phyloP scores from a whole-genome alignment of 2,113 vertebrate genomes.

The Megaceryle maxima region DNA sequence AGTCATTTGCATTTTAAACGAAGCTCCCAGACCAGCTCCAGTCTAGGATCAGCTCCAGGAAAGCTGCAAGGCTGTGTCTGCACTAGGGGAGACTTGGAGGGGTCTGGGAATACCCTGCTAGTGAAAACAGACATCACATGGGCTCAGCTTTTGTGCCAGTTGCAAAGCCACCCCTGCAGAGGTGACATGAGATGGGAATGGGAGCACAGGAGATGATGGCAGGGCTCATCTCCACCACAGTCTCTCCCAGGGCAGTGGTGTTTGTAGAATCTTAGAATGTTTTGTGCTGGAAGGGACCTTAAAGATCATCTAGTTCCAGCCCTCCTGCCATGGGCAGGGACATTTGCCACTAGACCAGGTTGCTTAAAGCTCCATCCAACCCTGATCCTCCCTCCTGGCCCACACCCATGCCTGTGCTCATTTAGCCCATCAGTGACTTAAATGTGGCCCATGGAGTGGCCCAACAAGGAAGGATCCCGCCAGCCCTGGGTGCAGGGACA shows the following conservation, averaged over 20 bases:
- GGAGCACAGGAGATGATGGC: neutral
- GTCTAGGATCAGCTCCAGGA: neutral
- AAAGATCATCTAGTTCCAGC: neutral
- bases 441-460: neutral
- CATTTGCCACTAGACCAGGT: neutral
- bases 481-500: neutral
- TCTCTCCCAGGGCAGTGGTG: neutral
- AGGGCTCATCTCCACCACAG: neutral
- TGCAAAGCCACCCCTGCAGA: neutral
- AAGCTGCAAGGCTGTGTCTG: neutral
- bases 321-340: neutral
- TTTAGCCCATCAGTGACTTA: neutral
- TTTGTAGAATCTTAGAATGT: neutral
- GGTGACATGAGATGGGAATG: neutral
- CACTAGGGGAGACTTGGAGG: neutral
- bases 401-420: neutral
- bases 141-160: neutral
- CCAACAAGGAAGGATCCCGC: neutral
- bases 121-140: neutral
- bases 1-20: slow-evolving; percentile 15
- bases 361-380: neutral
- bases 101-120: neutral
- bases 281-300: neutral
- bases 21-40: neutral
- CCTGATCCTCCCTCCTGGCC: neutral